phyloP scores from a whole-genome alignment of 2,797 vertebrate species.

The Epinephelus coioides region DNA sequence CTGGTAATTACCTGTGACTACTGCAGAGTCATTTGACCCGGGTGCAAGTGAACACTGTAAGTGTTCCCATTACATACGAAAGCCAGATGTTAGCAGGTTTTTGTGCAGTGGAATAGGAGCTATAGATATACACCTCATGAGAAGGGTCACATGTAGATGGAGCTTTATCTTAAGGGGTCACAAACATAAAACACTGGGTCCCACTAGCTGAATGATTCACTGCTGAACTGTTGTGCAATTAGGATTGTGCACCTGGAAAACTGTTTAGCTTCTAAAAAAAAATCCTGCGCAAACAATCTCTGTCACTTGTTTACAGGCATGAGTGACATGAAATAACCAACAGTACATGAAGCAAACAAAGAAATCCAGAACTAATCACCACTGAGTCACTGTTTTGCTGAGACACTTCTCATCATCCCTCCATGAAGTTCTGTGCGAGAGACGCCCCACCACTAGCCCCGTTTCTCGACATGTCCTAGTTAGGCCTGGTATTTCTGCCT shows the following conservation, averaged over 20 bases:
- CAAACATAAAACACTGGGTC: not conserved
- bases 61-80: no score
- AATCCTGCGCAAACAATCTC: constrained; percentile 8
- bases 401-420: constrained; percentile 46
- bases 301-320: constrained; percentile 5
- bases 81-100: no score
- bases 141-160: not conserved
- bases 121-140: not conserved
- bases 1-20: no score
- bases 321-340: constrained; percentile 1
- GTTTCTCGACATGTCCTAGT: constrained; percentile 79
- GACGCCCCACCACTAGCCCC: constrained; percentile 56
- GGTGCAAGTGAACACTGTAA: no score
- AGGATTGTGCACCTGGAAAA: constrained; percentile 1
- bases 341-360: constrained; percentile 21
- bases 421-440: constrained; percentile 42
- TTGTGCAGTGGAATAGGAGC: no score
- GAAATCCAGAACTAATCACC: constrained; percentile 22
- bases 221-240: not conserved
- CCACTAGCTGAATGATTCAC: not conserved
- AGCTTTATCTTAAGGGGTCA: not conserved
- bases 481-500: constrained; percentile 79
- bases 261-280: not conserved
- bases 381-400: constrained; percentile 41
- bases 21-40: no score